Evolutionary conservation across 1,140 invertebrate genomes (phyloP).

Genomic region (Anadara kagoshimensis): DNA sequence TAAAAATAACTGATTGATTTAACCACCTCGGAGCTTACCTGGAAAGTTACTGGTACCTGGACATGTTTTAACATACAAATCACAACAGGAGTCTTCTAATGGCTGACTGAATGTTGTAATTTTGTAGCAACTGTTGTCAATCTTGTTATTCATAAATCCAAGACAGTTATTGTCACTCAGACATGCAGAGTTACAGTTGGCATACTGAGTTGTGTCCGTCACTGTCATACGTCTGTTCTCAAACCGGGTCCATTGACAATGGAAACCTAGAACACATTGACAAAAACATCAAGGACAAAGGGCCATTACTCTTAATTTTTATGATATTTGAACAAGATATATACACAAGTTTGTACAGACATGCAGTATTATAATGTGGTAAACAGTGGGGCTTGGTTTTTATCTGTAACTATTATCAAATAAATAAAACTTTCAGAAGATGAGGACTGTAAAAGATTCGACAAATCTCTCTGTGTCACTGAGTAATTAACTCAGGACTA

Average conservation of each 20-base stretch:
- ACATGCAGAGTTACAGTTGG: neutral
- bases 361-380: neutral
- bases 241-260: conserved; percentile 14
- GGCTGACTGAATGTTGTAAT: conserved; percentile 18
- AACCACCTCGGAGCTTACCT: neutral
- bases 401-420: neutral
- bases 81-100: conserved; percentile 33
- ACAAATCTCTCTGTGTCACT: too few relatives aligned
- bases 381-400: neutral
- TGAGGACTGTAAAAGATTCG: too few relatives aligned
- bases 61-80: conserved; percentile 44
- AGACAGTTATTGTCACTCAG: conserved; percentile 5
- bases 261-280: conserved; percentile 19
- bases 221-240: neutral
- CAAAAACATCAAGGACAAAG: too few relatives aligned
- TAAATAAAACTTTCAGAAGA: neutral
- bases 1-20: too few relatives aligned
- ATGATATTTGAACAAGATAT: too few relatives aligned
- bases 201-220: neutral
- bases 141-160: conserved; percentile 20
- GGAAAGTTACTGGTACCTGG: conserved; percentile 17
- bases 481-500: too few relatives aligned
- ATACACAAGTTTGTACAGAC: neutral
- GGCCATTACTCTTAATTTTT: too few relatives aligned
- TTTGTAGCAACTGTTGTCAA: conserved; percentile 9